phyloP scores from a whole-genome alignment of 2,113 vertebrate genomes.

The Motacilla tschutschensis region DNA sequence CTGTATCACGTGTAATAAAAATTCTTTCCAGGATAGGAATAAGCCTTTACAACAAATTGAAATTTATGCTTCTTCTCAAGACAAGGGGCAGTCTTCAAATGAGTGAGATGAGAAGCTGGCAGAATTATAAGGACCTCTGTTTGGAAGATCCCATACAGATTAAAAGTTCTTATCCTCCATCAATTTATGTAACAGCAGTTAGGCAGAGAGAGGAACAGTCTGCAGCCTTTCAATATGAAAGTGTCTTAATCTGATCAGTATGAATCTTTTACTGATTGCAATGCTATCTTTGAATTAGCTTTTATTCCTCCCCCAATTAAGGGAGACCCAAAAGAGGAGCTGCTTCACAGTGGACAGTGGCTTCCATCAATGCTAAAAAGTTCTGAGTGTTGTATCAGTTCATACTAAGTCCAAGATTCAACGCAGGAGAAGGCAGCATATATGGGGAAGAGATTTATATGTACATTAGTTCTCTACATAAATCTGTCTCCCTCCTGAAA shows the following conservation, averaged over 20 bases:
- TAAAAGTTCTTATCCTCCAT: not conserved
- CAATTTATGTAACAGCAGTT: not conserved
- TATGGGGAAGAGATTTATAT: not conserved
- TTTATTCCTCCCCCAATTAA: not conserved
- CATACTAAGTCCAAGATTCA: not conserved
- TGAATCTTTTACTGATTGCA: not conserved
- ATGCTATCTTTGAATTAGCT: not conserved
- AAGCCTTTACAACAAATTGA: not conserved
- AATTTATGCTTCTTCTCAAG: not conserved
- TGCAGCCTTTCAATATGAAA: not conserved
- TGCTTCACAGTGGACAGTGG: not conserved
- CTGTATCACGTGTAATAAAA: not conserved
- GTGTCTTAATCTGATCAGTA: not conserved
- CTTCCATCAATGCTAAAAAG: not conserved
- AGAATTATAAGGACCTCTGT: not conserved
- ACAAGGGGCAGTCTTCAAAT: not conserved
- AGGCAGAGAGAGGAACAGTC: not conserved
- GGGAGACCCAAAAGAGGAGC: not conserved
- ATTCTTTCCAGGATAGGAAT: not conserved
- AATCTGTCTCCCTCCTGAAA: conserved; percentile 6
- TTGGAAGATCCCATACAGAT: not conserved
- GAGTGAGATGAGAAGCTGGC: not conserved
- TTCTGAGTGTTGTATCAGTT: not conserved
- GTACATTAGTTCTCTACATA: not conserved
- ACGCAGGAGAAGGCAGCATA: not conserved